Evolutionary conservation across 2,797 vertebrate species (phyloP), one percentile per base, ranked within the genome.

Genomic region (Acanthurus leucopareius): DNA sequence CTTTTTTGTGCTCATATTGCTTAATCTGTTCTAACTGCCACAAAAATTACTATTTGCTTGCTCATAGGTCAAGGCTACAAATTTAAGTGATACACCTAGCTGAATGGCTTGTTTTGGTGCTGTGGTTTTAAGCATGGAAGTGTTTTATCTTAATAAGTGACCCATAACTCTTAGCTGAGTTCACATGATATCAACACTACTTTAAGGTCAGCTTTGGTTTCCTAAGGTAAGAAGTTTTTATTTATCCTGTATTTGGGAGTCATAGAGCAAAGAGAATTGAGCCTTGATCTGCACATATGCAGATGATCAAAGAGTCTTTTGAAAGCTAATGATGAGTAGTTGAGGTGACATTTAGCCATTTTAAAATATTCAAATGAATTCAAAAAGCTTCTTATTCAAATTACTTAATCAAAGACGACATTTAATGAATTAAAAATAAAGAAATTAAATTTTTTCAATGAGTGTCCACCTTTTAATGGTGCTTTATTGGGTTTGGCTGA

Each of bases 1-100:
- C 15, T 51, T 66, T 20, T 68, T 17, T 73, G n/a, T 5, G 15
- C 20, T 69, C 42, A n/a, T 20, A 4, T 75, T 77, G 28, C 5
- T 1, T 20, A 69, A 67, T 61, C 45, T 73, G 42, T 38, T 58
- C 62, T 69, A 56, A 68, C n/a, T 44, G 54, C 22, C 0, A 40
- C 2, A 44, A 0, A n/a, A 22, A 20, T 40, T 1, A 49, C 17
- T 9, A 2, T 10, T 8, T 82, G 35, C 54, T 49, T 40, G 57
- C 56, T 13, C 7, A 63, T 8, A 53, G n/a, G 9, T 53, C 44
- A 45, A 19, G 2, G 15, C n/a, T 47, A 6, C 19, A 44, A 28
- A 63, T 44, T 42, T 40, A 35, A 28, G 10, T 28, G 28, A 16
- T 19, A 32, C 3, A 13, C 17, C 9, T 5, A 10, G 35, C 16